Evolutionary conservation across 2,797 vertebrate genomes (phyloP).

Genomic region (Merluccius polli): DNA sequence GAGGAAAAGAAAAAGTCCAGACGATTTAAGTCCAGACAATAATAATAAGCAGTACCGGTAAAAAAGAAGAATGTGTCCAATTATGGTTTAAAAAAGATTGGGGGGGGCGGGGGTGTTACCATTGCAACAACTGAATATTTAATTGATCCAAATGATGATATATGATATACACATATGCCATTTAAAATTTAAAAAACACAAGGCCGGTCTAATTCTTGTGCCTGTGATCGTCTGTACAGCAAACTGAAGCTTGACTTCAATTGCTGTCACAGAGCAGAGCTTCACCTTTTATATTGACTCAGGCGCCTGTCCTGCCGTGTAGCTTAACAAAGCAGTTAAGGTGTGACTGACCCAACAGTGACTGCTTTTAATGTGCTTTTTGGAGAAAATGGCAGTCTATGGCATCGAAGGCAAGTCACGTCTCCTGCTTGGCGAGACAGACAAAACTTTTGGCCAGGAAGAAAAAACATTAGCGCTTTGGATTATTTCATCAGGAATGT

Average conservation of each 20-base stretch:
- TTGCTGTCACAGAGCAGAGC: too few species aligned
- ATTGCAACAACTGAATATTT: background rate
- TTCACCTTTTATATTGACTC: too few species aligned
- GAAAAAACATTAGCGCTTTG: background rate
- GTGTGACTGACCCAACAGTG: background rate
- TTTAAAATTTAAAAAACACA: background rate
- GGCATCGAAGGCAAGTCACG: too few species aligned
- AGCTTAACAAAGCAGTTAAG: too few species aligned
- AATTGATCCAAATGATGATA: background rate
- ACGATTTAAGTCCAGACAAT: constrained; percentile 2
- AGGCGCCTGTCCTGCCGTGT: too few species aligned
- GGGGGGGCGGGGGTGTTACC: too few species aligned
- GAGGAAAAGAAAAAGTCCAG: background rate
- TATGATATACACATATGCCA: too few species aligned
- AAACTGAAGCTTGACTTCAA: too few species aligned
- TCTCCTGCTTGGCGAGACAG: too few species aligned
- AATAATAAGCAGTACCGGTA: background rate
- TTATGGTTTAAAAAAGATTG: background rate
- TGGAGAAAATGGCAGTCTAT: background rate
- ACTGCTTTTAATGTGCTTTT: background rate
- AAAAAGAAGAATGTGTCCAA: background rate
- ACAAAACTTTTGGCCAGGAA: background rate
- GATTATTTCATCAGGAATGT: background rate
- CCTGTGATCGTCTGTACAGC: background rate
- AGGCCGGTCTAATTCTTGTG: background rate